Base-by-base conservation (phyloP, 2,113 vertebrate genomes). In the Pipra filicauda region DNA sequence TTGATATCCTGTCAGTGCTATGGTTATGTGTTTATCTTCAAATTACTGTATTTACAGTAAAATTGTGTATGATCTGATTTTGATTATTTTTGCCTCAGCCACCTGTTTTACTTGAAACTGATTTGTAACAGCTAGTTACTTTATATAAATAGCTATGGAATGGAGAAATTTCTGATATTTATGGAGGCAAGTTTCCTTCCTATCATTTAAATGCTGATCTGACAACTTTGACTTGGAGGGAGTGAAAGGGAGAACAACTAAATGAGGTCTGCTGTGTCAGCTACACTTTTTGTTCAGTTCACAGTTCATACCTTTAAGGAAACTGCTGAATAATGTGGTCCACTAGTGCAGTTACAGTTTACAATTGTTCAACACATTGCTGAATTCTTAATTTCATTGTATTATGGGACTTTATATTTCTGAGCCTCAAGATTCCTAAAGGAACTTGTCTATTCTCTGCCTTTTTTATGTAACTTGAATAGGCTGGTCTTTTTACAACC, bases 1-100 rank as follows among this genome's bases (percentile, higher is more conserved):
- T 94, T 96, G 93, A 88, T 82, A 84, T 48, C 46, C 52, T 37
- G 62, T 96, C 96, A 95, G 91, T 96, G 96, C 96, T 95, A 76
- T 86, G 76, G 85, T 92, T 95, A 80, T 74, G 54, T 77, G 93
- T 95, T 96, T 96, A 88, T 96, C 76, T 94, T 82, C 91, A 93
- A 94, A 96, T 96, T 93, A 96, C 96, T 97, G 94, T 96, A 93
- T 97, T 96, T 97, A 95, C 93, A 97, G 93, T 97, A 97, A 96
- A 95, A 95, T 91, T 80, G 44, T 94, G 46, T 96, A 92, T 94
- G 92, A 97, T 94, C 90, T 65, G 91, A 96, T 91, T 92, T 95
- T 95, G 93, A 96, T 96, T 95, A 85, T 92, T 96, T 95, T 96
- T 96, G 87, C 58, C 86, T 96, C 95, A 97, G 77, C 78, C 97